Conservation (phyloP, 2,113 vertebrate genomes). For the Etia nguti region DNA sequence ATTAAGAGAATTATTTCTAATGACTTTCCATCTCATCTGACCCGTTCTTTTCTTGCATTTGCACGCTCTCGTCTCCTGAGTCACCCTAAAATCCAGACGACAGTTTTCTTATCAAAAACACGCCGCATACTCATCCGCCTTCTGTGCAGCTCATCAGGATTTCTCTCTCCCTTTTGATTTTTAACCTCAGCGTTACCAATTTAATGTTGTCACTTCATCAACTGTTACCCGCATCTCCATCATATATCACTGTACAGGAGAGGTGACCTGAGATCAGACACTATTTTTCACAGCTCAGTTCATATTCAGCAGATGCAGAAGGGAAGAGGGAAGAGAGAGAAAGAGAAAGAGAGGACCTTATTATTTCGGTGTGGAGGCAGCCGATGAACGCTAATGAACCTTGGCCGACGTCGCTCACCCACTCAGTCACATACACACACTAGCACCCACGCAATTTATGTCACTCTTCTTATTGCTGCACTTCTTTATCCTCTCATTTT, state of each 20-base stretch:
- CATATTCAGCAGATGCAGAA: conserved; percentile 24
- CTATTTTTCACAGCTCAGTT: conserved; percentile 35
- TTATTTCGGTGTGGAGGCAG: conserved; percentile 74
- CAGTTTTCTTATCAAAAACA: not conserved
- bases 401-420: conserved; percentile 59
- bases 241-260: conserved; percentile 35
- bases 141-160: conserved; percentile 17
- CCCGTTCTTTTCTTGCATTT: not conserved
- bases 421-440: conserved; percentile 50
- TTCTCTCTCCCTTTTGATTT: not conserved
- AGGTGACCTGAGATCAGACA: conserved; percentile 48
- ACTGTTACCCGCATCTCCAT: conserved; percentile 42
- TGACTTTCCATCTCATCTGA: conserved; percentile 3
- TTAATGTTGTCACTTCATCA: conserved; percentile 53
- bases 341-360: conserved; percentile 41
- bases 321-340: not conserved
- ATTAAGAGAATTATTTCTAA: conserved; percentile 11
- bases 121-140: not conserved
- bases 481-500: conserved; percentile 10
- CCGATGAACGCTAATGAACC: conserved; percentile 76
- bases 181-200: conserved; percentile 19
- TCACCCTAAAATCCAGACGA: not conserved
- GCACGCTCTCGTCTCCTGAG: not conserved
- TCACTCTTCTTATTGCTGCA: conserved; percentile 30
- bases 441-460: conserved; percentile 42